phyloP scores from a whole-genome alignment of 2,888 invertebrate species.

The Orchesellides sinensis region DNA sequence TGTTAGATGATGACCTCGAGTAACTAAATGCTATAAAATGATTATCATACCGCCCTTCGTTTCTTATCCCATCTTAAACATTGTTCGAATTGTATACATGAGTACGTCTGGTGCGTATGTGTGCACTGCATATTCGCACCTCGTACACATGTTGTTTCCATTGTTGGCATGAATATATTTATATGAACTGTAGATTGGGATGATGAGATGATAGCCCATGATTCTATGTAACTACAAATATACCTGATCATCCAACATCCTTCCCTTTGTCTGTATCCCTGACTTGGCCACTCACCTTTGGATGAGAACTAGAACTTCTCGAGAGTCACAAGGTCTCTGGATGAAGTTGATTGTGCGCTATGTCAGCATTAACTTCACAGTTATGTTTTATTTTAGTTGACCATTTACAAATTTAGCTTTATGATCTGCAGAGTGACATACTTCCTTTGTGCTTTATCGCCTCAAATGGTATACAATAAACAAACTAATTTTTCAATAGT shows the following conservation, averaged over 20 bases:
- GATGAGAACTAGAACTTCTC: conserved; percentile 73
- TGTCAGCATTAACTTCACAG: too few species aligned
- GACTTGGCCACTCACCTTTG: conserved; percentile 72
- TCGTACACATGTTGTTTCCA: conserved; percentile 21
- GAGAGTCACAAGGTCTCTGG: conserved; percentile 54
- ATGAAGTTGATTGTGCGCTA: too few species aligned
- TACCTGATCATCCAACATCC: conserved; percentile 24
- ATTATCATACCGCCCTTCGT: conserved; percentile 38
- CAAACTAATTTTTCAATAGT: too few species aligned
- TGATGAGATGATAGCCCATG: background rate
- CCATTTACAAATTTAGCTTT: background rate
- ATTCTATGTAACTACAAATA: background rate
- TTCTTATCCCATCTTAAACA: conserved; percentile 22
- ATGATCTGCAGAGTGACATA: background rate
- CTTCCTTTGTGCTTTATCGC: too few species aligned
- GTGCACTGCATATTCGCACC: conserved; percentile 17
- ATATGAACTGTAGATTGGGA: background rate
- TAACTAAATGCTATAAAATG: conserved; percentile 26
- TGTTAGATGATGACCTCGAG: conserved; percentile 47
- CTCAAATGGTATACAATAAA: too few species aligned
- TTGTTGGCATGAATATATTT: background rate
- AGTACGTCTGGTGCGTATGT: too few species aligned
- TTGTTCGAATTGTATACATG: too few species aligned
- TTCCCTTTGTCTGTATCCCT: conserved; percentile 47
- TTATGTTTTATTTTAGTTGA: too few species aligned